Evolutionary conservation across 1,140 invertebrate genomes (phyloP), one percentile per base, ranked within the genome.

Genomic region (Venustaconcha ellipsiformis): DNA sequence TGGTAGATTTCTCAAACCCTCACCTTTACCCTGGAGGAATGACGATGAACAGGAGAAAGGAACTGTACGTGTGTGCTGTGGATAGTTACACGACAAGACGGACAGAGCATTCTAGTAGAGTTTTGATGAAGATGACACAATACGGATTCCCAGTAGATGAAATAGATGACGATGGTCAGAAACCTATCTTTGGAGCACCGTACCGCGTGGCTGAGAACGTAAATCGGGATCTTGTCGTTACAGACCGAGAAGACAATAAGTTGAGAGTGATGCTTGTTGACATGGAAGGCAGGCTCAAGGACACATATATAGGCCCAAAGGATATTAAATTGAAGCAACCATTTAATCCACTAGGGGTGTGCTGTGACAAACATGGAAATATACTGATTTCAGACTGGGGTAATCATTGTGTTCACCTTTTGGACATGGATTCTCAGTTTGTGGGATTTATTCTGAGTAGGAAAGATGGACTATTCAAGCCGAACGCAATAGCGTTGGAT

Each of bases 261-360:
- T 73, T 83, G 26, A 63, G 78, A 15, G 76, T 80, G 12, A 80
- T 76, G 18, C 72, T 74, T 30, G 66, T 83, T n/a, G 78, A 74
- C 11, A 70, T 76, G 20, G 78, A 83, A 14, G 82, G 82, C 0
- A 67, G 72, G 37, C 57, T 78, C 2, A 80, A 80, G 63, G 74
- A 79, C 55, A 74, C 76, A n/a, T 83, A 83, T 20, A 70, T 17
- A 6, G 82, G 82, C 8, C 82, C 79, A 17, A 76, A 62, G n/a
- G 76, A 81, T 8, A 57, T 78, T 5, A 56, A 56, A 20, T 20
- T 73, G n/a, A 80, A 80, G 59, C 78, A 81, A 65, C 78, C 79
- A 13, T 83, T 83, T 55, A 83, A 83, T 72, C 82, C 82, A 23
- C 78, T 83, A 48, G 82, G 82, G 17, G 60, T 83, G n/a, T 80